Evolutionary conservation across 2,113 vertebrate species (phyloP).

Genomic region (Pampusana beccarii): DNA sequence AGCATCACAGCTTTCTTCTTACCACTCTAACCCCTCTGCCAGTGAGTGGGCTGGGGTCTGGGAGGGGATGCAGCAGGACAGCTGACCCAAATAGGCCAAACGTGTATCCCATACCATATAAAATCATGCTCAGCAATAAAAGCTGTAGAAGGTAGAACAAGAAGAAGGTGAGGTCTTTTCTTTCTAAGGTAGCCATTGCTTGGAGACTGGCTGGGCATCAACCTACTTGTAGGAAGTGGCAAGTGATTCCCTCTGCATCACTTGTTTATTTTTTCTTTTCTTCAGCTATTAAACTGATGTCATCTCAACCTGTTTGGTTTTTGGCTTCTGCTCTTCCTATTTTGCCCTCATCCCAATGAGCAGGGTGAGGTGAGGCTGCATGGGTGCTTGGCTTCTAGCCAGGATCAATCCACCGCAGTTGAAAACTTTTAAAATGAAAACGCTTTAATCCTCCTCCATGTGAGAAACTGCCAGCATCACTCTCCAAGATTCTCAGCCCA

Average conservation of each 20-base stretch:
- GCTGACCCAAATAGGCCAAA: background rate
- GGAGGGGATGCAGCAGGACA: background rate
- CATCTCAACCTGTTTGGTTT: background rate
- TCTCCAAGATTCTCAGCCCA: background rate
- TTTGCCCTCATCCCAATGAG: background rate
- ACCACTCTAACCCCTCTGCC: background rate
- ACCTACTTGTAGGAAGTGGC: background rate
- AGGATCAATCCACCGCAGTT: background rate
- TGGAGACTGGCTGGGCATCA: background rate
- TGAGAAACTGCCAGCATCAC: background rate
- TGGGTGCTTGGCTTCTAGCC: background rate
- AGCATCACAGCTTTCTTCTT: background rate
- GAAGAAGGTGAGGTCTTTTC: background rate
- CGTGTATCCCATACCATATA: background rate
- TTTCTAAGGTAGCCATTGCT: background rate
- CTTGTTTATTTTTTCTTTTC: background rate
- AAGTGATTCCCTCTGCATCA: background rate
- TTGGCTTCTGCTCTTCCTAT: background rate
- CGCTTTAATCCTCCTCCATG: background rate
- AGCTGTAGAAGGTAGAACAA: background rate
- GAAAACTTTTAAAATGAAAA: background rate
- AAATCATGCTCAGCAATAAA: background rate
- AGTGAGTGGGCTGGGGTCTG: background rate
- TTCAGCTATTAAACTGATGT: background rate
- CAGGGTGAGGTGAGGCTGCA: background rate